Conservation (phyloP, 2,113 vertebrate genomes). For the Callipepla californica region DNA sequence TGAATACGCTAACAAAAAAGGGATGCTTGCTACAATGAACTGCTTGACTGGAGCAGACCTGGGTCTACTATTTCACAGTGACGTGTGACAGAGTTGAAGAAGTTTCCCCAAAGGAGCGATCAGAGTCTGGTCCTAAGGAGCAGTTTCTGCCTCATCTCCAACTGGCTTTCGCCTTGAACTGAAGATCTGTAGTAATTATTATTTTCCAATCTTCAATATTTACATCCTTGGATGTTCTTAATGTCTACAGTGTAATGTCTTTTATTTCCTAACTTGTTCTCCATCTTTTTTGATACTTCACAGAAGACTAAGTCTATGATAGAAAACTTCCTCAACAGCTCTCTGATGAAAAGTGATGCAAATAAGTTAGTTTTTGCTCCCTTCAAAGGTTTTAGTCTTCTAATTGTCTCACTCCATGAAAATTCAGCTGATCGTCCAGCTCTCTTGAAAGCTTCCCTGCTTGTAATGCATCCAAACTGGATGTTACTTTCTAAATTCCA, state of each 20-base stretch:
- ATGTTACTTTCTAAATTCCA: conserved; percentile 38
- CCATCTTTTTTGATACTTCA: background rate
- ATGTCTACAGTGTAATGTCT: background rate
- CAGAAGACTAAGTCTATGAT: background rate
- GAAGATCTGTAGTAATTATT: background rate
- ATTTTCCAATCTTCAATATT: background rate
- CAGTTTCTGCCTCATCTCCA: background rate
- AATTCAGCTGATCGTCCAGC: background rate
- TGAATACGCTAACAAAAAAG: background rate
- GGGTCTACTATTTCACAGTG: background rate
- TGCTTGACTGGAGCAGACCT: background rate
- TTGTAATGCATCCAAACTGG: conserved; percentile 24
- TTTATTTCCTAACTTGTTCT: background rate
- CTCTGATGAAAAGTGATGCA: background rate
- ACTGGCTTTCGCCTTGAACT: background rate
- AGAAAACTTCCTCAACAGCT: background rate
- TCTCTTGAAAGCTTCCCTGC: background rate
- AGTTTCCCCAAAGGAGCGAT: background rate
- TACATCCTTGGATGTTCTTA: background rate
- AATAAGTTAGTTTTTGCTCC: background rate
- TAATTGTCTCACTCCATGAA: background rate
- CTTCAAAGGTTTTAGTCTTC: background rate
- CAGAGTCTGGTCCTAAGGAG: background rate
- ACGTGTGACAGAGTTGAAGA: background rate
- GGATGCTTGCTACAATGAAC: background rate